A percentile compares a stretch with the other conserved stretches of the same genome.
Evolutionary conservation across 1,140 invertebrate genomes (phyloP).

Genomic region (Apis cerana): DNA sequence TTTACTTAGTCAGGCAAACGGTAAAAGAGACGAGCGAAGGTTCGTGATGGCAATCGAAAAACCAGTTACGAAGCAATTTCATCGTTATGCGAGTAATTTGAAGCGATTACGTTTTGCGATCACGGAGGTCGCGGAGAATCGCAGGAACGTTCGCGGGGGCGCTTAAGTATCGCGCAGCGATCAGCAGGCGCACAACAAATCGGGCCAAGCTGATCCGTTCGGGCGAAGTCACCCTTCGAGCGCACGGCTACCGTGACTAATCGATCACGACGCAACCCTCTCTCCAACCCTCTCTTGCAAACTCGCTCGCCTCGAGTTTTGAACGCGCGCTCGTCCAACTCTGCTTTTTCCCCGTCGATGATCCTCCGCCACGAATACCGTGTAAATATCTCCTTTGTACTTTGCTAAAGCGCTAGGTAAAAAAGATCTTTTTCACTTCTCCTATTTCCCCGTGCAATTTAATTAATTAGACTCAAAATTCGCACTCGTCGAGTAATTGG

Average conservation of each 20-base stretch:
- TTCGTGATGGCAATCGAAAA: slow-evolving; percentile 18
- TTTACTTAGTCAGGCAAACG: no score
- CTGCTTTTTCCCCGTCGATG: background rate
- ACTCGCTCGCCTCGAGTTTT: slow-evolving; percentile 71
- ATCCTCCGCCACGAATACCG: background rate
- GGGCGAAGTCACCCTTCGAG: slow-evolving; percentile 78
- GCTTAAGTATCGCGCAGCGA: slow-evolving; percentile 37
- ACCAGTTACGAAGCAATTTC: slow-evolving; percentile 40
- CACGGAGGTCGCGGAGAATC: slow-evolving; percentile 58
- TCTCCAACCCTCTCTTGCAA: slow-evolving; percentile 52
- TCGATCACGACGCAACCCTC: slow-evolving; percentile 79
- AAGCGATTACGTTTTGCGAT: slow-evolving; percentile 39
- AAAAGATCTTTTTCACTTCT: no score
- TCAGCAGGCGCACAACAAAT: slow-evolving; percentile 39
- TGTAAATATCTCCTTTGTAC: background rate
- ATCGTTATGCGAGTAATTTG: slow-evolving; percentile 54
- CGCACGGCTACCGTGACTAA: slow-evolving; percentile 78
- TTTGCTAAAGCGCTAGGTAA: background rate
- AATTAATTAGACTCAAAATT: no score
- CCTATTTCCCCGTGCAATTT: no score
- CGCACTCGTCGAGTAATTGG: no score
- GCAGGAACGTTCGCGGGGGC: slow-evolving; percentile 58
- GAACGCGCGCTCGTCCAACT: slow-evolving; percentile 25
- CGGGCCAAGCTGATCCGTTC: slow-evolving; percentile 68
- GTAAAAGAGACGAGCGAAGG: background rate